A percentile compares a stretch with the other conserved stretches of the same genome.
phyloP scores from a whole-genome alignment of 2,888 invertebrate species.

The Nipponacmea schrenckii region DNA sequence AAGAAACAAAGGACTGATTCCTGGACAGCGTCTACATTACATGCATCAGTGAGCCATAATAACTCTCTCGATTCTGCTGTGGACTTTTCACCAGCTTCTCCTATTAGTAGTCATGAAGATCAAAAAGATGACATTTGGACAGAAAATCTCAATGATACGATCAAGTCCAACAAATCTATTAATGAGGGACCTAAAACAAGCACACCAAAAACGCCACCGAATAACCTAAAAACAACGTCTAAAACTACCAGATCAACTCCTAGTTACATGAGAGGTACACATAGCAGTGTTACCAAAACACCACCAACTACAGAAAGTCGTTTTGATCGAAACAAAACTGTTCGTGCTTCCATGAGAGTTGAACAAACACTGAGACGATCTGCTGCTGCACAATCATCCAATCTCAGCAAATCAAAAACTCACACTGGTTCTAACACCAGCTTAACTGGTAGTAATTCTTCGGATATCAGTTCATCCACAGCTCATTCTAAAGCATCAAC shows the following conservation, averaged over 20 bases:
- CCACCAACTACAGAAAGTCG: slow-evolving; percentile 25
- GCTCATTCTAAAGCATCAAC: slow-evolving; percentile 23
- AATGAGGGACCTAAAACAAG: slow-evolving; percentile 25
- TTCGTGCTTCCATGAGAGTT: slow-evolving; percentile 36
- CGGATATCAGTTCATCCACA: slow-evolving; percentile 29
- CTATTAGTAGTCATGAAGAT: slow-evolving; percentile 51
- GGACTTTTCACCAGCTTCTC: slow-evolving; percentile 45
- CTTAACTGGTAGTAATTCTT: slow-evolving; percentile 40
- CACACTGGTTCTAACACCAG: slow-evolving; percentile 10
- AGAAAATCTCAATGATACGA: slow-evolving; percentile 20
- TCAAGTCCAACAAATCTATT: slow-evolving; percentile 25
- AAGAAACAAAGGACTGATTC: slow-evolving; percentile 54
- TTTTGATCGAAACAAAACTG: slow-evolving; percentile 27
- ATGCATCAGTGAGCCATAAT: slow-evolving; percentile 32
- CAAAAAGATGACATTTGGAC: slow-evolving; percentile 54
- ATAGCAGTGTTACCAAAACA: slow-evolving; percentile 38
- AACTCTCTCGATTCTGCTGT: slow-evolving; percentile 41
- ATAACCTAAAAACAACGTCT: slow-evolving; percentile 21
- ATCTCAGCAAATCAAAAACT: slow-evolving; percentile 19
- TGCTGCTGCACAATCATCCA: slow-evolving; percentile 25
- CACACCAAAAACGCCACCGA: slow-evolving; percentile 27
- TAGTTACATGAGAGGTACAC: slow-evolving; percentile 56
- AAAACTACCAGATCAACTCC: slow-evolving; percentile 45
- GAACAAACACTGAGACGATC: slow-evolving; percentile 27
- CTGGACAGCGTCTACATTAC: slow-evolving; percentile 53